phyloP scores from a whole-genome alignment of 1,140 invertebrate genomes.

The Drosophila sucinea region DNA sequence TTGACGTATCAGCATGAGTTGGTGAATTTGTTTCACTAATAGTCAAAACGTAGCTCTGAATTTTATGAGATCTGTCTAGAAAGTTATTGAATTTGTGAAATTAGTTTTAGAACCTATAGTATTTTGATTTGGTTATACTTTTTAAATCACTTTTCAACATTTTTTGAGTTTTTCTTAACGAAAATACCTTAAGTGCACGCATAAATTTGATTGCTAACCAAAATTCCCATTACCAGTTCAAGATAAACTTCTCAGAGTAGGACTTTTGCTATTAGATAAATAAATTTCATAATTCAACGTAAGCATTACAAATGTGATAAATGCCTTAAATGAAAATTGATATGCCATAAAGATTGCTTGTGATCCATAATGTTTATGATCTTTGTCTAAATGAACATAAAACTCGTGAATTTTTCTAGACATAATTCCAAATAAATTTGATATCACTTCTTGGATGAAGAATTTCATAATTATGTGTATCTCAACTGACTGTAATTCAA shows the following conservation, averaged over 20 bases:
- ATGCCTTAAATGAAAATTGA: neutral
- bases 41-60: no score
- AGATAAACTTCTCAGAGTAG: neutral
- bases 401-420: neutral
- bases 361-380: neutral
- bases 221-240: no score
- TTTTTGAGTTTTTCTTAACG: no score
- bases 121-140: no score
- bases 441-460: neutral
- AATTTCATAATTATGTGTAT: neutral
- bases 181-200: no score
- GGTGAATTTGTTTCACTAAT: neutral
- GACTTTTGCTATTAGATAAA: neutral
- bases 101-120: no score
- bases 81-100: no score
- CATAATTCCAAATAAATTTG: slow-evolving; percentile 2
- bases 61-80: no score
- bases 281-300: neutral
- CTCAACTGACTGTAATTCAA: neutral
- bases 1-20: neutral
- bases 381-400: neutral
- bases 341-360: slow-evolving; percentile 2
- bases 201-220: no score
- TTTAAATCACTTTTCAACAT: no score
- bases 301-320: neutral